Percentiles rank a stretch among this genome's conserved stretches.
Conservation (phyloP, 2,797 vertebrate species). For the Sebastes reedi region DNA sequence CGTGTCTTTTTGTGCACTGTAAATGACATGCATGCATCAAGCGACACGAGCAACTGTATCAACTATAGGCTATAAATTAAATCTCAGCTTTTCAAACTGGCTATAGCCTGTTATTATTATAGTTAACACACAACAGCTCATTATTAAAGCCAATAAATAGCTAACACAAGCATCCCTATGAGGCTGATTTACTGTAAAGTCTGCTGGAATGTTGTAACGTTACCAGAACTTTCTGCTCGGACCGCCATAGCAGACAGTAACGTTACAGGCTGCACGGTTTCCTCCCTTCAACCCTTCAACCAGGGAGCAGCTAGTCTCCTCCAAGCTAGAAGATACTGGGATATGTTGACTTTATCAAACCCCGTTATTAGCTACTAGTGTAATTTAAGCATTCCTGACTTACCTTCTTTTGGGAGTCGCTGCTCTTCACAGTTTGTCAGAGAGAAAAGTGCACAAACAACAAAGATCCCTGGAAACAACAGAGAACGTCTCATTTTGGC, state of each 20-base stretch:
- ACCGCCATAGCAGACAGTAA: neutral
- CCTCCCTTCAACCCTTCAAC: no score
- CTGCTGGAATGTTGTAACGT: neutral
- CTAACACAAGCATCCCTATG: neutral
- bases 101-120: neutral
- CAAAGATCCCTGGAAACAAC: conserved; percentile 7
- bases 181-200: neutral
- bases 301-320: neutral
- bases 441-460: conserved; percentile 17
- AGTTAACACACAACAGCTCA: neutral
- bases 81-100: neutral
- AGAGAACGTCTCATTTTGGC: conserved; percentile 55
- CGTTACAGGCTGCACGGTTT: neutral
- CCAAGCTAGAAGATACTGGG: accelerated
- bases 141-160: neutral
- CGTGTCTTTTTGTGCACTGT: neutral
- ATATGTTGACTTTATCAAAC: neutral
- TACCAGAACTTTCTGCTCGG: neutral
- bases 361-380: neutral
- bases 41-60: neutral
- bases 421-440: conserved; percentile 46
- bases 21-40: neutral
- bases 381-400: neutral
- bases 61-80: neutral
- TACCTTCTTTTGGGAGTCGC: conserved; percentile 71